phyloP scores from a whole-genome alignment of 2,797 vertebrate genomes.

The Gymnocypris eckloni region DNA sequence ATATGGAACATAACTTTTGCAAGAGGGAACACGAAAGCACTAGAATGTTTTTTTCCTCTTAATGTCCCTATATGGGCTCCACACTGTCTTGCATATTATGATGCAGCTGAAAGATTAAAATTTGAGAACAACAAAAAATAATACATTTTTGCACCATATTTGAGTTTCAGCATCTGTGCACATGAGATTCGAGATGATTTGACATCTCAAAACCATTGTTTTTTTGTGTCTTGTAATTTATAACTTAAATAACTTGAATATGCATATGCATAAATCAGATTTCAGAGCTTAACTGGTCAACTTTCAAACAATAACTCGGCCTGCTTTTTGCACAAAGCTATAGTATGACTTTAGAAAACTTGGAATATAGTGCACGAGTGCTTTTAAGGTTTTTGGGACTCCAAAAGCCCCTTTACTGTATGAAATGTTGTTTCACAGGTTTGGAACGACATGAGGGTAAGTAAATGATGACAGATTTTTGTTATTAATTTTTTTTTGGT shows the following conservation, averaged over 20 bases:
- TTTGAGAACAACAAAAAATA: not conserved
- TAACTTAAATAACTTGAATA: not conserved
- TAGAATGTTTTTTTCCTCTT: not conserved
- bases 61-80: not conserved
- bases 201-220: not conserved
- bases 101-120: not conserved
- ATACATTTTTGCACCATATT: not conserved
- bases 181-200: not conserved
- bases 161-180: not conserved
- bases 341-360: not conserved
- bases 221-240: not conserved
- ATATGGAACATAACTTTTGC: not conserved
- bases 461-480: not conserved
- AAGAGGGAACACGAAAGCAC: not conserved
- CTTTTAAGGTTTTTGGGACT: not conserved
- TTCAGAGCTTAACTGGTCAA: not conserved
- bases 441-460: not conserved
- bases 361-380: not conserved
- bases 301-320: not conserved
- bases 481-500: not conserved
- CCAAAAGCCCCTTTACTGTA: not conserved
- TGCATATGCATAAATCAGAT: not conserved
- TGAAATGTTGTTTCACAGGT: constrained; percentile 2
- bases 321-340: not conserved
- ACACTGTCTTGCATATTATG: not conserved